These are phyloP conservation scores for Phalacrocorax aristotelis DNA, from an alignment of 2,113 vertebrate genomes.

Conservation along the genomic window DNA sequence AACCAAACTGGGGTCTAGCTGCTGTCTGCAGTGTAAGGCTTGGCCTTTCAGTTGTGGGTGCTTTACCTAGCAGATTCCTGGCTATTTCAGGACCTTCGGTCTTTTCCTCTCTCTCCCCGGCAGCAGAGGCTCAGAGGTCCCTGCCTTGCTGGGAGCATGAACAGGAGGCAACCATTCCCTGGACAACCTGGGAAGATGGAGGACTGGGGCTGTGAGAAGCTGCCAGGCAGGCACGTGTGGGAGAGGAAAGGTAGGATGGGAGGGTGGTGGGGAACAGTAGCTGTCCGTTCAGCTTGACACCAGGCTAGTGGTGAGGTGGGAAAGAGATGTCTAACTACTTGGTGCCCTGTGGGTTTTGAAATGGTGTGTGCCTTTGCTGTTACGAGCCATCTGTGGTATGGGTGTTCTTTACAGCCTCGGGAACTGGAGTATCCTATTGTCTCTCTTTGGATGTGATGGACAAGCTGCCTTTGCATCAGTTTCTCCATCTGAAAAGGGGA, in stretches of 20 bases:
- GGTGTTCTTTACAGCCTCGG: neutral
- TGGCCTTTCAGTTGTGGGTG: neutral
- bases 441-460: neutral
- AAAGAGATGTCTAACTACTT: neutral
- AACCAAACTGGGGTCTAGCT: neutral
- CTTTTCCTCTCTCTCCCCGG: neutral
- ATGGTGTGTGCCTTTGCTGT: neutral
- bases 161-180: neutral
- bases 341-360: neutral
- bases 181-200: neutral
- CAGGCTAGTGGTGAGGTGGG: neutral
- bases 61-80: neutral
- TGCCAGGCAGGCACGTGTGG: accelerated
- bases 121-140: neutral
- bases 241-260: neutral
- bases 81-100: neutral
- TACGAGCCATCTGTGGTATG: neutral
- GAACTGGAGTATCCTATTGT: neutral
- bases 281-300: neutral
- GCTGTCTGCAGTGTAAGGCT: neutral
- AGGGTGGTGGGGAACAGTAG: neutral
- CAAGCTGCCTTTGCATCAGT: neutral
- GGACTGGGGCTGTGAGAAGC: neutral
- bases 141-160: neutral
- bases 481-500: neutral